These are phyloP conservation scores for Coreoperca whiteheadi DNA, from an alignment of 2,113 vertebrate genomes.

Conservation along the genomic window DNA sequence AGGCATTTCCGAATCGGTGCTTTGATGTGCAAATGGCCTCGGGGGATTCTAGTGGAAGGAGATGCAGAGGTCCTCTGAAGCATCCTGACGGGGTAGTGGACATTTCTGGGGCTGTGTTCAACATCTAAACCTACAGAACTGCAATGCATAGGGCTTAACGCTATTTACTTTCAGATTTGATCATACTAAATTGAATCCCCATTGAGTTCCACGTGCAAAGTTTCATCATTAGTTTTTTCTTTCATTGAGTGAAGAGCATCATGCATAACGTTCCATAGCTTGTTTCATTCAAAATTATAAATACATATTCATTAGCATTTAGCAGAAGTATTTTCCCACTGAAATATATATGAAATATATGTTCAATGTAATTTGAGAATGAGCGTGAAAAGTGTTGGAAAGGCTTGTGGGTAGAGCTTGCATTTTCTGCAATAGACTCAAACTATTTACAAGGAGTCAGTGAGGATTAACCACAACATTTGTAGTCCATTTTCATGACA, in stretches of 20 bases:
- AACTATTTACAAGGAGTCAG: slow-evolving; percentile 28
- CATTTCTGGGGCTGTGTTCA: slow-evolving; percentile 49
- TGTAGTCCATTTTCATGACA: slow-evolving; percentile 29
- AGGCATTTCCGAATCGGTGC: slow-evolving; percentile 53
- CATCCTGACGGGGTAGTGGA: slow-evolving; percentile 56
- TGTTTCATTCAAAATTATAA: neutral
- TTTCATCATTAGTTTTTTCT: neutral
- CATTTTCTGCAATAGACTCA: slow-evolving; percentile 2
- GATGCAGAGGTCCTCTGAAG: slow-evolving; percentile 66
- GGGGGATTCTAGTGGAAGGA: slow-evolving; percentile 61
- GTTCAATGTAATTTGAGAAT: neutral
- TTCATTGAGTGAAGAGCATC: neutral
- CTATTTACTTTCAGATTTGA: slow-evolving; percentile 4
- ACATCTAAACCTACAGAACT: slow-evolving; percentile 29
- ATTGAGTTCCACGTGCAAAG: neutral
- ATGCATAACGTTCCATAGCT: neutral
- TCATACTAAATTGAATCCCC: neutral
- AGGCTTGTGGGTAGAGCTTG: neutral
- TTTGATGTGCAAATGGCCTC: slow-evolving; percentile 73
- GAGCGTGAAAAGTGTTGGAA: neutral
- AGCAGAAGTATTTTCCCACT: neutral
- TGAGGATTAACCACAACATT: slow-evolving; percentile 29
- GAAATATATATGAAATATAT: neutral
- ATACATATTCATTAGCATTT: neutral
- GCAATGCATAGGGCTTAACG: neutral